A percentile compares a stretch with the other conserved stretches of the same genome.
Conservation (phyloP, 30 jellyfish, hydroid and myxozoan genomes). For the Turritopsis rubra region DNA sequence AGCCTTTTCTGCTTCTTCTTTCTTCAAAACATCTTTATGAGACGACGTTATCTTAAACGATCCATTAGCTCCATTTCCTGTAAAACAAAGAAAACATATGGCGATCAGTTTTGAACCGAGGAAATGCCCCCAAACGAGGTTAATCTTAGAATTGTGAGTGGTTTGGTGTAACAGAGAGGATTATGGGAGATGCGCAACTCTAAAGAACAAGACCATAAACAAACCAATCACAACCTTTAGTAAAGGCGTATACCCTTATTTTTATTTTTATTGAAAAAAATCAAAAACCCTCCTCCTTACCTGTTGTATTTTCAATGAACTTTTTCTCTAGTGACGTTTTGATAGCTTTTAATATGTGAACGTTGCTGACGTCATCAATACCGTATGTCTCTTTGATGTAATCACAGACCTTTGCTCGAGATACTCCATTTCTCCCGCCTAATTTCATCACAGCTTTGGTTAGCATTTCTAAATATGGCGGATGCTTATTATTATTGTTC, state of each 20-base stretch:
- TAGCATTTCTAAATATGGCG: conserved; percentile 24
- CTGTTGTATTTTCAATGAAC: conserved; percentile 24
- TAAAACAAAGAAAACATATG: not conserved
- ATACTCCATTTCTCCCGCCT: conserved; percentile 27
- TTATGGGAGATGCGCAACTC: no score
- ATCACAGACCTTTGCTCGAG: conserved; percentile 10
- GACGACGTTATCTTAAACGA: conserved; percentile 25
- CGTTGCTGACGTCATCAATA: conserved; percentile 13
- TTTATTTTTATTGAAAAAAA: no score
- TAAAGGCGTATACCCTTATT: no score
- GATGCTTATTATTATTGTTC: not conserved
- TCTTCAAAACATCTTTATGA: conserved; percentile 8
- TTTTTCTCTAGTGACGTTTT: conserved; percentile 20
- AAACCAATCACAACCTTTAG: no score
- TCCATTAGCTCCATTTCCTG: conserved; percentile 35
- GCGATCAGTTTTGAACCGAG: no score
- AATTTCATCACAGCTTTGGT: conserved; percentile 6
- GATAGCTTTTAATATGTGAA: conserved; percentile 10
- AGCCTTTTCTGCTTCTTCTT: conserved; percentile 1
- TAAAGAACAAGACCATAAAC: no score
- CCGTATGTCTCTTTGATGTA: not conserved
- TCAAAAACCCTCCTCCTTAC: not conserved
- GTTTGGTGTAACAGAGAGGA: no score
- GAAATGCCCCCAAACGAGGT: no score
- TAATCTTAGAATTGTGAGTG: no score